Evolutionary conservation across 1,140 invertebrate species (phyloP), one percentile per base, ranked within the genome.

Genomic region (Brachionus plicatilis): DNA sequence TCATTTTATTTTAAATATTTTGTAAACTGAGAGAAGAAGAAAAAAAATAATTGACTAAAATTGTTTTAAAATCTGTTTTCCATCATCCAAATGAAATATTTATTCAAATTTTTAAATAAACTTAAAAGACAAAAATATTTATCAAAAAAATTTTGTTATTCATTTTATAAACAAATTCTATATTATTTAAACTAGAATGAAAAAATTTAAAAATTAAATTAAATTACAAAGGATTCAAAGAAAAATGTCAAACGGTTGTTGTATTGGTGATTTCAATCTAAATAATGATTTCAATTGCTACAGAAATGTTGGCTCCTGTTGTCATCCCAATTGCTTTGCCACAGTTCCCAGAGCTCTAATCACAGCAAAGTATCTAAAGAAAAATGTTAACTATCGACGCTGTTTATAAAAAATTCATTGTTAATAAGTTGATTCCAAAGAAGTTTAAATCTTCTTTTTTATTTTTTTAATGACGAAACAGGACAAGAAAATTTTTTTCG

Each of bases 291-390:
- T 60, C 9, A 60, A 60, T 20, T 60, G 53, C 53, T 60, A 20
- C 9, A 60, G 53, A 60, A 60, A 60, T 68, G 27, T 7, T 33
- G 8, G 66, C n/a, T 29, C 11, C 12, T 37, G 66, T 68, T 68
- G 66, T 68, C 27, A n/a, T 33, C 66, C 66, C 3, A 29, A 5
- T 41, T 68, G 33, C 33, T 68, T 68, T 33, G 66, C 66, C 17
- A 33, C 66, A 29, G 66, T 68, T 68, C 66, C 66, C 12, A 68
- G 66, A 68, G 66, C 66, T 41, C 66, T 68, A 37, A 68, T 68
- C 27, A 68, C 66, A 12, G 66, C 66, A 14, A 68, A 68, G 41
- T 68, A 68, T 41, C 33, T 68, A 5, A 29, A 41, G 6, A 68
- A 68, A 68, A 68, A 68, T 33, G 33, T 68, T 0, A 68, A 68